Conservation (phyloP, 1,140 invertebrate species). For the Drosophila prosaltans region DNA sequence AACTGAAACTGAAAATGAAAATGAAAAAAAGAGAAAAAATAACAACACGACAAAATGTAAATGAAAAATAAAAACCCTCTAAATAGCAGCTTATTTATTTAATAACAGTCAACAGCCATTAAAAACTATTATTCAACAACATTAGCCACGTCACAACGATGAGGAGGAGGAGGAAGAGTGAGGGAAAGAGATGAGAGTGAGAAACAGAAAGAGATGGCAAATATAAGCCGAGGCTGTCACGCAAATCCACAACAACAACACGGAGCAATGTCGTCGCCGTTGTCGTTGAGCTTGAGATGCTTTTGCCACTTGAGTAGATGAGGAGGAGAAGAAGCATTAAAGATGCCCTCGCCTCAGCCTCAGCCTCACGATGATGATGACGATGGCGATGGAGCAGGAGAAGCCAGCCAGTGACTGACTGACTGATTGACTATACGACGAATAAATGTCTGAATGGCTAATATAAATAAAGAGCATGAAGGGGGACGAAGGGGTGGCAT, state of each 20-base stretch:
- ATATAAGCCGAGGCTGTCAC: constrained; percentile 46
- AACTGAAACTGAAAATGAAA: background rate
- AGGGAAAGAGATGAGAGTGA: constrained; percentile 12
- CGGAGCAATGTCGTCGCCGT: constrained; percentile 21
- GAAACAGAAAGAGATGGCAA: constrained; percentile 10
- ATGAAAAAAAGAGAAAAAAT: background rate
- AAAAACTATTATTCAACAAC: constrained; percentile 68
- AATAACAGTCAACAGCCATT: constrained; percentile 69
- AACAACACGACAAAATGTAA: background rate
- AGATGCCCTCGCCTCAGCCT: too few species aligned
- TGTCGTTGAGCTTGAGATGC: constrained; percentile 33
- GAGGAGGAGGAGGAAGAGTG: too few species aligned
- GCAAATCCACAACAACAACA: constrained; percentile 31
- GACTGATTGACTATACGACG: constrained; percentile 17
- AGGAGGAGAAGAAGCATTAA: constrained; percentile 5
- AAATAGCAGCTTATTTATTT: constrained; percentile 73
- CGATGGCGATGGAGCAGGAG: too few species aligned
- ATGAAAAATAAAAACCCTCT: constrained; percentile 33
- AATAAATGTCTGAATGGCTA: background rate
- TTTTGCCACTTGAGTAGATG: constrained; percentile 28
- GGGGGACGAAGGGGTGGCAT: background rate
- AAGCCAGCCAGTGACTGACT: constrained; percentile 6
- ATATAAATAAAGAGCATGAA: background rate
- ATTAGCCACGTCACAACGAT: constrained; percentile 42
- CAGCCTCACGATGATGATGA: too few species aligned